phyloP scores from a whole-genome alignment of 2,888 invertebrate genomes.

The Pegoplata infirma region DNA sequence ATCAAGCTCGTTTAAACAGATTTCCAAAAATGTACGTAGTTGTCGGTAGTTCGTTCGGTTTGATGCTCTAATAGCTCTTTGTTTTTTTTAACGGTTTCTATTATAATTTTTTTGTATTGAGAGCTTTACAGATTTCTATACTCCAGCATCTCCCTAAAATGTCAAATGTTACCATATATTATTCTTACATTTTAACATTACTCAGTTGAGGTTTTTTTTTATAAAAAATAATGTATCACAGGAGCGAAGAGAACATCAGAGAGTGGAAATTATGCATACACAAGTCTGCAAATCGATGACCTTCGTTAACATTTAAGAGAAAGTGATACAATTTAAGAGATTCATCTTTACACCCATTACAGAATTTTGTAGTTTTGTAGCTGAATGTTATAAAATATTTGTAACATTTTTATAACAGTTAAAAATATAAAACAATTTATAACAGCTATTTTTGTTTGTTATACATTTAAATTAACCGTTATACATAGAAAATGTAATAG shows the following conservation, averaged over 20 bases:
- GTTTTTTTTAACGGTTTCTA: conserved; percentile 1
- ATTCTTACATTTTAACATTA: not conserved
- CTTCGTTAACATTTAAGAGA: not conserved
- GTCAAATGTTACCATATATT: conserved; percentile 3
- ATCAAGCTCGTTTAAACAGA: conserved; percentile 41
- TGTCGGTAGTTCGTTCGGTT: not conserved
- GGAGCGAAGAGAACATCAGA: conserved; percentile 4
- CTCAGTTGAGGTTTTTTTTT: not conserved
- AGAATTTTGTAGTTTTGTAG: conserved; percentile 32
- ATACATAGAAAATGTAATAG: not conserved
- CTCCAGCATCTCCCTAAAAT: not conserved
- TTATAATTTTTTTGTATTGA: not conserved
- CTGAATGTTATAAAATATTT: not conserved
- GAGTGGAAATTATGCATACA: not conserved
- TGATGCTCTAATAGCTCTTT: conserved; percentile 31
- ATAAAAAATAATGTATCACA: not conserved
- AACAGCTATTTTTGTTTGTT: conserved; percentile 2
- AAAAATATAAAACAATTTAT: conserved; percentile 17
- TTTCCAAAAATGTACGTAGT: conserved; percentile 25
- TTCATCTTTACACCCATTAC: not conserved
- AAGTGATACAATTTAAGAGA: not conserved
- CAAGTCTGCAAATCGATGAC: not conserved
- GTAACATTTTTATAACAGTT: conserved; percentile 1
- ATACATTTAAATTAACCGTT: not conserved
- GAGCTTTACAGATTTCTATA: conserved; percentile 23